Evolutionary conservation across 2,113 vertebrate species (phyloP), one percentile per base, ranked within the genome.

Genomic region (Psilopsiagon aymara): DNA sequence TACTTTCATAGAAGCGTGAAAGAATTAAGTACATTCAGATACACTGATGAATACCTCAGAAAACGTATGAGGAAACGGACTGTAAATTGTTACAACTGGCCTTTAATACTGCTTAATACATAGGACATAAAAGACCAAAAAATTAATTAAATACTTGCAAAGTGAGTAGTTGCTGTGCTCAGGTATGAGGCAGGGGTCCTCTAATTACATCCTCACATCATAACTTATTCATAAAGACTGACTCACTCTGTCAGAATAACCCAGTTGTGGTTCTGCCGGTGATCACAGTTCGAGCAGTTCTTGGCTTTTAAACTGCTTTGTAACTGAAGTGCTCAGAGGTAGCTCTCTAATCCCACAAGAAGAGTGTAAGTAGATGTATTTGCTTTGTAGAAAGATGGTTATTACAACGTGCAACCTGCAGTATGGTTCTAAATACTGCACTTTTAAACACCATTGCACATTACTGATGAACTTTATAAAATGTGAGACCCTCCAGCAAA

Each of bases 141-240:
- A 89, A 67, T 19, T 1, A 90, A 91, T 77, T 73, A 86, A 94
- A 86, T 91, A 82, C 67, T 77, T 95, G 28, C 49, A 20, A 67
- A 88, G n/a, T 86, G 82, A 95, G 70, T 80, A 70, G 82, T 33
- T 1, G 43, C 64, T 88, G 4, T 12, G 43, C 24, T 52, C 29
- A 63, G 71, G 87, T 73, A 11, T 43, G 86, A 73, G 59, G 84
- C 70, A 90, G 94, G 90, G 94, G 91, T 92, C 93, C 95, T 93
- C 76, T 92, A 95, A 95, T 95, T 91, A 95, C 17, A 18, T 76
- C 44, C 67, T 79, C 79, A 16, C 85, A 81, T 89, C 62, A 43
- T 63, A 82, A 79, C 53, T 90, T 53, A 76, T 69, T 85, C 70
- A 77, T 47, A 33, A 59, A 64, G 78, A n/a, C 44, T 62, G 95